These are phyloP conservation scores for Platorchestia sp. DNA, from an alignment of 1,140 invertebrate genomes.

Conservation along the genomic window DNA sequence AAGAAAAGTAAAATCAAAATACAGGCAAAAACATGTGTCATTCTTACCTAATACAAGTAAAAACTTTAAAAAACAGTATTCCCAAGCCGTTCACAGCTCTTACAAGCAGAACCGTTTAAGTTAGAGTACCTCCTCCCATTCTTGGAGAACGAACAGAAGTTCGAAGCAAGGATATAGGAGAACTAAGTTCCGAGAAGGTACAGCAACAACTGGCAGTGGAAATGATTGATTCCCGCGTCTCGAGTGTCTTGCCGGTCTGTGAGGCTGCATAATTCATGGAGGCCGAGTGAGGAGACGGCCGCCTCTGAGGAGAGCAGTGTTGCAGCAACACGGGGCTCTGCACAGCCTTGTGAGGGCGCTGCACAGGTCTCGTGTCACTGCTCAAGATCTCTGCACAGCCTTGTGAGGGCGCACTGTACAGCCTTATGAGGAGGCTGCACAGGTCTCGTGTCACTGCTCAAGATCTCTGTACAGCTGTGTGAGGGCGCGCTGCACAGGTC, in stretches of 20 bases:
- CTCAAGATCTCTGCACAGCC: too few species aligned
- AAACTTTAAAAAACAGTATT: neutral
- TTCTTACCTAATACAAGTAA: neutral
- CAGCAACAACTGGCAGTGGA: neutral
- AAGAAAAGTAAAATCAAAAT: neutral
- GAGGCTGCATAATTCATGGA: slow-evolving; percentile 51
- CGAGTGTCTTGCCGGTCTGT: slow-evolving; percentile 35
- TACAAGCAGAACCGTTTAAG: neutral
- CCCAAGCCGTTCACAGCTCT: neutral
- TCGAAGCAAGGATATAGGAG: neutral
- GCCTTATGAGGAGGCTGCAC: neutral
- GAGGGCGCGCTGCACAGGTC: too few species aligned
- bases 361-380: neutral
- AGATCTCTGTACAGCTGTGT: neutral
- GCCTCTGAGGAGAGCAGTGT: neutral
- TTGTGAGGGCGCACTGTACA: neutral
- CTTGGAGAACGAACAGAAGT: neutral
- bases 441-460: neutral
- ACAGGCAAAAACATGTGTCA: neutral
- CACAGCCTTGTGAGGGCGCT: neutral
- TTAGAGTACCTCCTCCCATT: neutral
- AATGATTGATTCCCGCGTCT: slow-evolving; percentile 53
- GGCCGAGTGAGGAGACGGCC: neutral
- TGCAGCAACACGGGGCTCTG: neutral
- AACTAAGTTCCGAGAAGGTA: neutral